Evolutionary conservation across 1,140 invertebrate species (phyloP).

Genomic region (Lepidurus couesii): DNA sequence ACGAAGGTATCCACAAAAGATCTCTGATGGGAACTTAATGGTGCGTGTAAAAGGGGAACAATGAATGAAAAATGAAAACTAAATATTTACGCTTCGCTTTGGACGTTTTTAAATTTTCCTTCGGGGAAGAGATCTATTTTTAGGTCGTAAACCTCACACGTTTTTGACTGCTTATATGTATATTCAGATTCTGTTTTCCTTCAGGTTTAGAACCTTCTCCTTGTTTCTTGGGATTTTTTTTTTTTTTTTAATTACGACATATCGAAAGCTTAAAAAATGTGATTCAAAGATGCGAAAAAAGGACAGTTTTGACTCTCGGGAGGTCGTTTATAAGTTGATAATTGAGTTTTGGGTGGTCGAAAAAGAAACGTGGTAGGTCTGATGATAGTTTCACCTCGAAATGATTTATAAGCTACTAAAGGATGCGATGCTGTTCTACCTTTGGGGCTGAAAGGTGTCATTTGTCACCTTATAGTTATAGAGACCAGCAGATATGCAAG

Average conservation of each 20-base stretch:
- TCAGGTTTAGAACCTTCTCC: too few species aligned
- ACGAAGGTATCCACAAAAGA: conserved; percentile 8
- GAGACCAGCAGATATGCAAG: not conserved
- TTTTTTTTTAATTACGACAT: not conserved
- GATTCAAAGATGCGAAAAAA: not conserved
- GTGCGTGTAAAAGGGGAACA: conserved; percentile 18
- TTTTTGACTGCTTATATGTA: not conserved
- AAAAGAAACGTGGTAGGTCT: not conserved
- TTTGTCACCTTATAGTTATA: not conserved
- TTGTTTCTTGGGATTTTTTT: not conserved
- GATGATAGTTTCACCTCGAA: not conserved
- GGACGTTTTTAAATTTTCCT: not conserved
- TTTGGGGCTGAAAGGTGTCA: not conserved
- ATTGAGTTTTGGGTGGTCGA: not conserved
- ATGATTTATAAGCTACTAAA: not conserved
- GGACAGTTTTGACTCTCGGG: not conserved
- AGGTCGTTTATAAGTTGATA: not conserved
- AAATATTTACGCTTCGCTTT: conserved; percentile 5
- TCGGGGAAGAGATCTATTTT: not conserved
- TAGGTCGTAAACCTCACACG: not conserved
- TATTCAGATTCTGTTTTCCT: too few species aligned
- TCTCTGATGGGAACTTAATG: not conserved
- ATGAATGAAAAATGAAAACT: not conserved
- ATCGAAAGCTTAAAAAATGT: not conserved
- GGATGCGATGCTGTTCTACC: not conserved